Base-by-base conservation (phyloP, 2,797 vertebrate genomes). In the Propithecus deckenii region DNA sequence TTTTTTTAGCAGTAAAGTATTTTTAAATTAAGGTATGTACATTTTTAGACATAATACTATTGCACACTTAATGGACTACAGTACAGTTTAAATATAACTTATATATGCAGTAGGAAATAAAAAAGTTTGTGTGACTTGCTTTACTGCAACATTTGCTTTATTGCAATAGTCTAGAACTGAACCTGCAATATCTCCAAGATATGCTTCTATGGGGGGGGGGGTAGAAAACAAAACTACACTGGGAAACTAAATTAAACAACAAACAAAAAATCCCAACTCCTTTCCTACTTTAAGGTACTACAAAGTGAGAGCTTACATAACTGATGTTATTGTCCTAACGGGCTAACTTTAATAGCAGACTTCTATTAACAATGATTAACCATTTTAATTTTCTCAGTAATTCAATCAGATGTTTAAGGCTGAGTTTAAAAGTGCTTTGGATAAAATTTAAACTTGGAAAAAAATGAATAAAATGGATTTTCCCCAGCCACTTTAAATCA, bases 371-470 rank as follows among this genome's bases (percentile, higher is more conserved):
- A 93, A 12, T 84, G 46, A 90, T n/a, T 30, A 80, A 48, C 12
- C 5, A 84, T 75, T 93, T 83, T 20, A 78, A 92, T 55, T 87
- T 96, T 89, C 74, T 83, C 38, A 95, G 69, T 63, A 93, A 91
- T 38, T 78, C 38, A 71, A 65, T 88, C 8, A 91, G 65, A 63
- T 81, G 41, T 72, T 95, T 81, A 88, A 94, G 55, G 35, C 6
- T 89, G n/a, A 86, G 25, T 86, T 96, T 65, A 95, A 86, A 78
- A 89, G 57, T 91, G 9, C 48, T 20, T 18, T 81, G 50, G 69
- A 80, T 78, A 97, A 95, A 94, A 92, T 90, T 94, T 95, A 95
- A 84, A 96, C 41, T 48, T 65, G 65, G 41, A 76, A 57, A 93
- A 96, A 86, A 94, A 86, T 35, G 38, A 92, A 75, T 80, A 83